Percentiles rank a stretch among this genome's conserved stretches.
phyloP scores from a whole-genome alignment of 1,140 invertebrate species.

The Drosophila ironensis region DNA sequence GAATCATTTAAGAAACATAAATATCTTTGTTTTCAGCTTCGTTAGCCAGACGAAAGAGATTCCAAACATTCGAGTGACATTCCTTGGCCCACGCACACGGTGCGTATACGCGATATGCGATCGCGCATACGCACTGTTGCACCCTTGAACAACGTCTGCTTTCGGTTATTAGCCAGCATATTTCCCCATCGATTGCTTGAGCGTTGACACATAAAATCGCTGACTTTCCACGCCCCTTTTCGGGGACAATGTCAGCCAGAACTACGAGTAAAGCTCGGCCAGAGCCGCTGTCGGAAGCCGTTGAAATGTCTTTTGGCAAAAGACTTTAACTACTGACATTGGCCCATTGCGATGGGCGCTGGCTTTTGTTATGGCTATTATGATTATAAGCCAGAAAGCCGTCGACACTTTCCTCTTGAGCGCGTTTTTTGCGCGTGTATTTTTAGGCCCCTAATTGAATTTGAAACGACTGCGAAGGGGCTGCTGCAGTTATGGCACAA shows the following conservation, averaged over 20 bases:
- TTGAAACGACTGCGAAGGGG: slow-evolving; percentile 28
- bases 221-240: slow-evolving; percentile 37
- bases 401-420: slow-evolving; percentile 45
- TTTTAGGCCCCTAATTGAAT: slow-evolving; percentile 74
- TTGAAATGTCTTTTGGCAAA: slow-evolving; percentile 45
- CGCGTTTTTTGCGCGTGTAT: slow-evolving; percentile 25
- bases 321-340: slow-evolving; percentile 71
- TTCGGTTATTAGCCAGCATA: not conserved
- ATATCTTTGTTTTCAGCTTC: no score
- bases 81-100: not conserved
- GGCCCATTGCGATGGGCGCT: slow-evolving; percentile 34
- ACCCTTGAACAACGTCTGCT: not conserved
- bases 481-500: not conserved
- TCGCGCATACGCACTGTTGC: slow-evolving; percentile 37
- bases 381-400: slow-evolving; percentile 64
- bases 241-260: slow-evolving; percentile 45
- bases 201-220: slow-evolving; percentile 63
- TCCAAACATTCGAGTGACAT: not conserved
- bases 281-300: slow-evolving; percentile 43
- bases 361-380: slow-evolving; percentile 36
- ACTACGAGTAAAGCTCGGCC: slow-evolving; percentile 14
- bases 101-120: slow-evolving; percentile 39
- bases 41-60: no score
- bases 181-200: slow-evolving; percentile 27
- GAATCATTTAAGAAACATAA: no score